Percentiles rank a stretch among this genome's conserved stretches.
phyloP scores from a whole-genome alignment of 2,888 invertebrate species.

The Prionchulus punctatus region DNA sequence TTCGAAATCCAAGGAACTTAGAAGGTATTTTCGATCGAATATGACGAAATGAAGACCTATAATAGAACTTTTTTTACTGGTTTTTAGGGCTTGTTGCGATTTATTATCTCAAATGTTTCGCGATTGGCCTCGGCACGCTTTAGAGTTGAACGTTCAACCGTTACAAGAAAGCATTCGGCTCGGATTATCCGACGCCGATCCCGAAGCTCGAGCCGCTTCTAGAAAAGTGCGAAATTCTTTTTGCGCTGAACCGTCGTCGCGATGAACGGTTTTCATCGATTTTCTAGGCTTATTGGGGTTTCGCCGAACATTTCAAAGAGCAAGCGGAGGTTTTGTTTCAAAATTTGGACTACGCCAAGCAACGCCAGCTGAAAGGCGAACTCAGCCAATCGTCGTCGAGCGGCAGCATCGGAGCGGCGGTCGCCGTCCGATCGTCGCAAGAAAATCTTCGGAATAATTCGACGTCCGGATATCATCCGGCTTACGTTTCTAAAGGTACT shows the following conservation, averaged over 20 bases:
- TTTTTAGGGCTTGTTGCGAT: slow-evolving; percentile 48
- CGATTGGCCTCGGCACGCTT: slow-evolving; percentile 62
- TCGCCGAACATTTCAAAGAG: slow-evolving; percentile 71
- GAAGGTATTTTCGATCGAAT: slow-evolving; percentile 13
- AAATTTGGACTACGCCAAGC: slow-evolving; percentile 60
- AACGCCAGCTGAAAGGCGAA: slow-evolving; percentile 49
- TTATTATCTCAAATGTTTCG: slow-evolving; percentile 64
- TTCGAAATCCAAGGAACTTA: slow-evolving; percentile 15
- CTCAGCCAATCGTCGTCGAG: slow-evolving; percentile 36
- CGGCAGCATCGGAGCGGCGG: slow-evolving; percentile 14
- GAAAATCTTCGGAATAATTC: slow-evolving; percentile 9
- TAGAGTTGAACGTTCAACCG: slow-evolving; percentile 61
- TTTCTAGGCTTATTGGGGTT: slow-evolving; percentile 68
- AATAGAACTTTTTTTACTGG: slow-evolving; percentile 11
- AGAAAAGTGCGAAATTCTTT: slow-evolving; percentile 48
- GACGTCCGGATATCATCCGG: no score
- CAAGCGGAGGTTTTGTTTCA: slow-evolving; percentile 68
- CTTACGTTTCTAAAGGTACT: no score
- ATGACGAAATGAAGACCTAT: no score
- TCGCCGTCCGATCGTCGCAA: slow-evolving; percentile 8
- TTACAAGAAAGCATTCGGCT: slow-evolving; percentile 59
- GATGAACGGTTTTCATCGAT: not conserved
- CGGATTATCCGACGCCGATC: slow-evolving; percentile 82
- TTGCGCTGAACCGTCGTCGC: not conserved
- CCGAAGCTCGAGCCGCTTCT: slow-evolving; percentile 62